These are phyloP conservation scores for Schizaphis graminum DNA, from an alignment of 2,888 invertebrate species.

Conservation along the genomic window DNA sequence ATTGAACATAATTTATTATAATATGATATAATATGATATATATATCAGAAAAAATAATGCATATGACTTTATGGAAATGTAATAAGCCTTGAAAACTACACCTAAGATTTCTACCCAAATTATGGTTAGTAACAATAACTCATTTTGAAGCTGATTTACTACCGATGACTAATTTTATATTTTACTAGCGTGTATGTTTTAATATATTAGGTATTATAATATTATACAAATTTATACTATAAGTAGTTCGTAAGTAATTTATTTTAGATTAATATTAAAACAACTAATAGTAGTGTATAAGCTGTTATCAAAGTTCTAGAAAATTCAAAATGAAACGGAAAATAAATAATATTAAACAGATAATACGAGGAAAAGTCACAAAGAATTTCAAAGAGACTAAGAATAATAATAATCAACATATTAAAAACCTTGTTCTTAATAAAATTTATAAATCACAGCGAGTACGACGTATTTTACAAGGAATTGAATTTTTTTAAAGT, in stretches of 20 bases:
- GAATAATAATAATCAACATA: not conserved
- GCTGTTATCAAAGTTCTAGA: conserved; percentile 1
- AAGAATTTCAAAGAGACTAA: not conserved
- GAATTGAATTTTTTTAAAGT: not conserved
- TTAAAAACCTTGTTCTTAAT: not conserved
- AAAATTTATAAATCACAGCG: not conserved
- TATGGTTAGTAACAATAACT: not conserved
- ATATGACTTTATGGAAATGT: not conserved
- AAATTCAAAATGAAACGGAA: conserved; percentile 2
- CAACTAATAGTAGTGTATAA: not conserved
- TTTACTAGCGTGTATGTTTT: not conserved
- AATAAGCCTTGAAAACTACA: not conserved
- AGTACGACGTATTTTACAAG: not conserved
- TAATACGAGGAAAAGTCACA: not conserved
- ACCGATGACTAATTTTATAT: not conserved
- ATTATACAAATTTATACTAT: not conserved
- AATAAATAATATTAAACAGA: not conserved
- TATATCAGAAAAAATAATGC: not conserved
- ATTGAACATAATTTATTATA: not conserved
- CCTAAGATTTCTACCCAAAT: not conserved
- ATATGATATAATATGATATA: not conserved
- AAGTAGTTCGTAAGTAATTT: not conserved
- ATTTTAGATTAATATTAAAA: conserved; percentile 12
- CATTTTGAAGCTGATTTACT: not conserved
- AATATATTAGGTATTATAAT: not conserved